Conservation (phyloP, 2,113 vertebrate genomes). For the Caranx ignobilis region DNA sequence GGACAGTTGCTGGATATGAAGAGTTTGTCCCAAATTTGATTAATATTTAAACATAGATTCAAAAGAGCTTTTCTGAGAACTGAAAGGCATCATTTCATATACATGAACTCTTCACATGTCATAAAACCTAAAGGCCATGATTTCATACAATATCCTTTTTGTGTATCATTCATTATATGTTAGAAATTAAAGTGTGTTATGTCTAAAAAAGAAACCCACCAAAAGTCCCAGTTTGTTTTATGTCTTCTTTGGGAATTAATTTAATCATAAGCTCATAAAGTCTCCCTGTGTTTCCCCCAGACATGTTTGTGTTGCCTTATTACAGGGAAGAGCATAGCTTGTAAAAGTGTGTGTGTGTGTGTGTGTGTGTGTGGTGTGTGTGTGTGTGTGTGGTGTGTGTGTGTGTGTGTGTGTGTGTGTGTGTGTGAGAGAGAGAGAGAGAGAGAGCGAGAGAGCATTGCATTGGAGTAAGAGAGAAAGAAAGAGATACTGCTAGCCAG, state of each 20-base stretch:
- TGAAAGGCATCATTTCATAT: background rate
- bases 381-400: slow-evolving; percentile 33
- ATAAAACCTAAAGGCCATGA: slow-evolving; percentile 28
- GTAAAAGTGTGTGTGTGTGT: slow-evolving; percentile 65
- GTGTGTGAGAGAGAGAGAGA: background rate
- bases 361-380: slow-evolving; percentile 25
- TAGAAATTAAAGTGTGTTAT: slow-evolving; percentile 45
- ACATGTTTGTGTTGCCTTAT: slow-evolving; percentile 78
- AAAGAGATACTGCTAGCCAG: slow-evolving; percentile 60
- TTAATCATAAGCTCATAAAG: slow-evolving; percentile 76
- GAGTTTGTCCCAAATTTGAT: background rate
- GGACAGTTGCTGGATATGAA: background rate
- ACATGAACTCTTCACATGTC: background rate
- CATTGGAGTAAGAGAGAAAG: slow-evolving; percentile 25
- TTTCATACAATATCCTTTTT: slow-evolving; percentile 23
- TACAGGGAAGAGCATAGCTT: slow-evolving; percentile 78
- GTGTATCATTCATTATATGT: slow-evolving; percentile 52
- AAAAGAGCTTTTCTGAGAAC: background rate
- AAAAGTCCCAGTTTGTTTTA: slow-evolving; percentile 70
- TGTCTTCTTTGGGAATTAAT: slow-evolving; percentile 69
- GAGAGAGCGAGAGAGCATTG: background rate
- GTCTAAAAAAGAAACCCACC: slow-evolving; percentile 28
- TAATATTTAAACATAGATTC: background rate
- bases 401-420: slow-evolving; percentile 32
- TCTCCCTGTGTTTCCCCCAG: slow-evolving; percentile 71